Percentiles rank a stretch among this genome's conserved stretches.
These are phyloP conservation scores for Pardalotus punctatus DNA, from an alignment of 2,113 vertebrate species.

Conservation along the genomic window DNA sequence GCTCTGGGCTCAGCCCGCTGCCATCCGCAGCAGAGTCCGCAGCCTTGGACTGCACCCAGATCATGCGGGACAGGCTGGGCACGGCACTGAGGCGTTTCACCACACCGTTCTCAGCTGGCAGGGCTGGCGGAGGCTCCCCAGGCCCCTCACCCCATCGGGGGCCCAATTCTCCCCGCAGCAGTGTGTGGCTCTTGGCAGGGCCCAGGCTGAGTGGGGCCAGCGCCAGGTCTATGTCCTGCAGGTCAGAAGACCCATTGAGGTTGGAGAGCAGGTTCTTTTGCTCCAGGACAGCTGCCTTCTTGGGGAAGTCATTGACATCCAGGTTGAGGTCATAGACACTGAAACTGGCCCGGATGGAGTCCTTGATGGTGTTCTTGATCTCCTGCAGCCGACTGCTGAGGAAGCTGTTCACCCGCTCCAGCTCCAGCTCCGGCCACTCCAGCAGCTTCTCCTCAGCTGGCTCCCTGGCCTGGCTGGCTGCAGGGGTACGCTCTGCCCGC, in stretches of 20 bases:
- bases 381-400: constrained; percentile 95
- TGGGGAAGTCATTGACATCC: constrained; percentile 93
- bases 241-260: constrained; percentile 88
- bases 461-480: constrained; percentile 60
- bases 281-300: constrained; percentile 89
- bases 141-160: constrained; percentile 70
- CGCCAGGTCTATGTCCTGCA: constrained; percentile 93
- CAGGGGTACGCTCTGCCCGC: constrained; percentile 63
- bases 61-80: constrained; percentile 90
- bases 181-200: constrained; percentile 80
- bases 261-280: constrained; percentile 88
- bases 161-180: constrained; percentile 72
- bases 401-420: constrained; percentile 96
- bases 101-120: constrained; percentile 72
- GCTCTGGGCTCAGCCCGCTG: constrained; percentile 40
- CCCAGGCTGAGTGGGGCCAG: constrained; percentile 91
- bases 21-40: constrained; percentile 60
- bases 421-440: constrained; percentile 92
- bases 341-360: constrained; percentile 95
- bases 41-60: constrained; percentile 88
- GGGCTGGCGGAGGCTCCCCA: constrained; percentile 47
- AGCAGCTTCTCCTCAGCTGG: constrained; percentile 77
- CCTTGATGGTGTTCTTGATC: constrained; percentile 97
- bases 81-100: constrained; percentile 86
- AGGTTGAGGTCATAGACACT: constrained; percentile 93